Conservation (phyloP, 2,113 vertebrate species). For the Stercorarius parasiticus region DNA sequence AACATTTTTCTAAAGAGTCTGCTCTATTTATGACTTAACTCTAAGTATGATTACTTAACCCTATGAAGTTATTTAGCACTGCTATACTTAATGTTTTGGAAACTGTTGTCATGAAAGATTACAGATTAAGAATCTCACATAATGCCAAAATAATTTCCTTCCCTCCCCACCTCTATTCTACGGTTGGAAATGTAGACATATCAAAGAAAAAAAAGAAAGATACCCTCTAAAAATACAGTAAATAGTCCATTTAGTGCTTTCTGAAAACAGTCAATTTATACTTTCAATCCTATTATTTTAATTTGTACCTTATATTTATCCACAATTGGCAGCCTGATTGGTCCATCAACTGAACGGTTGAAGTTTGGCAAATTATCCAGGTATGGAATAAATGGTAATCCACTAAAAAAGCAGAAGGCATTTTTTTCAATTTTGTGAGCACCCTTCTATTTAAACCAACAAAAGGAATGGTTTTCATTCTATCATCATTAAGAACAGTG, state of each 20-base stretch:
- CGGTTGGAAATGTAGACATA: not conserved
- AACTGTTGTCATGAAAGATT: not conserved
- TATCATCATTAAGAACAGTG: not conserved
- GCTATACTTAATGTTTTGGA: not conserved
- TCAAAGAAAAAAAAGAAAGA: not conserved
- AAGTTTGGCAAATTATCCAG: constrained; percentile 98
- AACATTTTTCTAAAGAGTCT: not conserved
- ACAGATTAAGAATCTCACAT: not conserved
- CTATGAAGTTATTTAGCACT: not conserved
- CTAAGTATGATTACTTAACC: not conserved
- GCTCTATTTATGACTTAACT: not conserved
- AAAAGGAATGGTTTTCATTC: not conserved
- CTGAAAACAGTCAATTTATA: not conserved
- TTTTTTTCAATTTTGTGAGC: not conserved
- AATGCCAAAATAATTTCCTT: not conserved
- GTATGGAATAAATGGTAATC: constrained; percentile 96
- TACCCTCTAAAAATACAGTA: not conserved
- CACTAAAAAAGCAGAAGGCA: constrained; percentile 76
- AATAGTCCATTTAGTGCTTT: not conserved
- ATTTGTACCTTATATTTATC: constrained; percentile 96
- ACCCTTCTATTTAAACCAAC: not conserved
- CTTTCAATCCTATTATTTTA: not conserved
- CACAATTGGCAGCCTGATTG: constrained; percentile 96
- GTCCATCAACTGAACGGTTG: constrained; percentile 91
- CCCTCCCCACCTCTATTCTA: not conserved